Evolutionary conservation across 2,888 invertebrate genomes (phyloP).

Genomic region (Tenthredo scrophulariae): DNA sequence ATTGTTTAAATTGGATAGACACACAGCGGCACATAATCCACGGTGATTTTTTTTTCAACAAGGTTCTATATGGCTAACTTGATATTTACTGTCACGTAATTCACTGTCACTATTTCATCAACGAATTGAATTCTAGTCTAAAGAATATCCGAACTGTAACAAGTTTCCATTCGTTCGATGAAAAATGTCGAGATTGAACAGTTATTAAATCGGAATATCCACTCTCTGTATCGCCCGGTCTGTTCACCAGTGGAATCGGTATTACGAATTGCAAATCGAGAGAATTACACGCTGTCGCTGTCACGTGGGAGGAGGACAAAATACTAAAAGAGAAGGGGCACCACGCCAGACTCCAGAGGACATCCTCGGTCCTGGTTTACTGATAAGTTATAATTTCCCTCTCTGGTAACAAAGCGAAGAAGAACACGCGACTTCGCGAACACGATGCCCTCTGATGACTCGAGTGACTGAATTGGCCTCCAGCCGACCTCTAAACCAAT

Average conservation of each 20-base stretch:
- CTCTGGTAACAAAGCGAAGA: neutral
- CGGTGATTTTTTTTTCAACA: neutral
- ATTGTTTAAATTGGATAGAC: neutral
- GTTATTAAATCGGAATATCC: neutral
- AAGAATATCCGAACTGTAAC: neutral
- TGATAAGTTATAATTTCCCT: neutral
- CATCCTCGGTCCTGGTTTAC: neutral
- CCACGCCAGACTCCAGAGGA: neutral
- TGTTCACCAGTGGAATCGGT: constrained; percentile 25
- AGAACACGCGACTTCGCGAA: neutral
- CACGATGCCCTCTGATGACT: neutral
- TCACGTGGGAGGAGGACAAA: constrained; percentile 34
- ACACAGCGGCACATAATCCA: neutral
- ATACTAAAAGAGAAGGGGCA: neutral
- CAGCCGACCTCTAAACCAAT: neutral
- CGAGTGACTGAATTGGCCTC: neutral
- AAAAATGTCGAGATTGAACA: neutral
- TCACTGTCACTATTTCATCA: neutral
- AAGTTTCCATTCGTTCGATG: neutral
- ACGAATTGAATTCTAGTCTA: neutral
- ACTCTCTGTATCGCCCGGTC: constrained; percentile 11
- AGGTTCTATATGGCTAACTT: neutral
- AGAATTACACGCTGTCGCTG: constrained; percentile 17
- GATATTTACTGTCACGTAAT: neutral
- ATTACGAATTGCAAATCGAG: constrained; percentile 26